These are phyloP conservation scores for Pomatostomus ruficeps DNA, from an alignment of 2,113 vertebrate genomes.

Conservation along the genomic window DNA sequence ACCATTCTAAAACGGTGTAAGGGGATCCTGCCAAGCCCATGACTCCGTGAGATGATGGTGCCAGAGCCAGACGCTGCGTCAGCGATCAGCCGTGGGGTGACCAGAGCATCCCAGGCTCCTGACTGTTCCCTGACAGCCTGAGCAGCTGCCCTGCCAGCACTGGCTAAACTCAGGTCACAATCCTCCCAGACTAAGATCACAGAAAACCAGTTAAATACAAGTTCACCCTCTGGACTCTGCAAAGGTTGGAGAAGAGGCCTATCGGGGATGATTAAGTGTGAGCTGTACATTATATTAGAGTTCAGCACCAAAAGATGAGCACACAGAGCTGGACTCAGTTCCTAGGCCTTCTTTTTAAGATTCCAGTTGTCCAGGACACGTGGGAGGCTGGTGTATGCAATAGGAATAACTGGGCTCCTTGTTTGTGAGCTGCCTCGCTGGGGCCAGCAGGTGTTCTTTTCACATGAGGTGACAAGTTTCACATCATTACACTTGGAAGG, in stretches of 20 bases:
- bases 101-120: not conserved
- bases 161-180: rapidly evolving
- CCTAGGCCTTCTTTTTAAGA: not conserved
- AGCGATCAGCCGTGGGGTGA: not conserved
- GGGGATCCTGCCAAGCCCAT: not conserved
- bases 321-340: not conserved
- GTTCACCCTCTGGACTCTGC: not conserved
- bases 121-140: not conserved
- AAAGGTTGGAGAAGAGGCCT: not conserved
- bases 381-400: no score
- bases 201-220: not conserved
- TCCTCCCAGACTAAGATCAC: not conserved
- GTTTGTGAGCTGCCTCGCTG: not conserved
- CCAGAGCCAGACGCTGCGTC: not conserved
- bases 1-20: not conserved
- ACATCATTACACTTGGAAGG: not conserved
- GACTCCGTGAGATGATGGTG: rapidly evolving
- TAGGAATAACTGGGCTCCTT: not conserved
- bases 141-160: not conserved
- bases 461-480: rapidly evolving
- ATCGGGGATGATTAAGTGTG: not conserved
- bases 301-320: not conserved
- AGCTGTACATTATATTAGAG: not conserved
- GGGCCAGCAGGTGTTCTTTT: not conserved
- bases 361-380: rapidly evolving